A percentile compares a stretch with the other conserved stretches of the same genome.
Evolutionary conservation across 2,888 invertebrate species (phyloP).

Genomic region (Scaptomyza tumidula): DNA sequence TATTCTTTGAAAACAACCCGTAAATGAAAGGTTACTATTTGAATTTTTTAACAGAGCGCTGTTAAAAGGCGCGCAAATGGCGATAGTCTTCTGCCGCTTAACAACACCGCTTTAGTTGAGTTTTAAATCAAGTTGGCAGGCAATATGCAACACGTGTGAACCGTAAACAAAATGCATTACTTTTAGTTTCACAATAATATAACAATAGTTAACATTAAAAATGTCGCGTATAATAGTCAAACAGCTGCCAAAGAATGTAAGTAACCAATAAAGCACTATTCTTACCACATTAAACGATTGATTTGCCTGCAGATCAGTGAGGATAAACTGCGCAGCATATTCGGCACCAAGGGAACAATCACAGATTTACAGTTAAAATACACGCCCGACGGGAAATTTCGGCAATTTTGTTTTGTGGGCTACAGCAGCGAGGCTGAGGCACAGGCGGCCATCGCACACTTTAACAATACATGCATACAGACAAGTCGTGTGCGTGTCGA

Average conservation of each 20-base stretch:
- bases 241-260: slow-evolving; percentile 94
- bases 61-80: background rate
- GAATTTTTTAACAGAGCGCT: background rate
- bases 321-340: slow-evolving; percentile 90
- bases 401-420: slow-evolving; percentile 97
- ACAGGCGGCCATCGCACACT: slow-evolving; percentile 89
- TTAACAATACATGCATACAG: slow-evolving; percentile 93
- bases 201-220: slow-evolving; percentile 10
- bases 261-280: slow-evolving; percentile 66
- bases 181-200: slow-evolving; percentile 13
- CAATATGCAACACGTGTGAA: slow-evolving; percentile 46
- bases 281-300: background rate
- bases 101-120: background rate
- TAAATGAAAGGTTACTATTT: background rate
- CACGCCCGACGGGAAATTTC: slow-evolving; percentile 94
- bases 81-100: background rate
- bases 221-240: slow-evolving; percentile 94
- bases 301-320: slow-evolving; percentile 89
- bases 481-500: slow-evolving; percentile 93
- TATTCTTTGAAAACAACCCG: background rate
- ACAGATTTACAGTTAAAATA: slow-evolving; percentile 98
- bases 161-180: slow-evolving; percentile 67
- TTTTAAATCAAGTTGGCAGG: slow-evolving; percentile 33
- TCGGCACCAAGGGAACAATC: slow-evolving; percentile 92
- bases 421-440: slow-evolving; percentile 93